phyloP scores from a whole-genome alignment of 2,888 invertebrate species.

The Euplexia lucipara region DNA sequence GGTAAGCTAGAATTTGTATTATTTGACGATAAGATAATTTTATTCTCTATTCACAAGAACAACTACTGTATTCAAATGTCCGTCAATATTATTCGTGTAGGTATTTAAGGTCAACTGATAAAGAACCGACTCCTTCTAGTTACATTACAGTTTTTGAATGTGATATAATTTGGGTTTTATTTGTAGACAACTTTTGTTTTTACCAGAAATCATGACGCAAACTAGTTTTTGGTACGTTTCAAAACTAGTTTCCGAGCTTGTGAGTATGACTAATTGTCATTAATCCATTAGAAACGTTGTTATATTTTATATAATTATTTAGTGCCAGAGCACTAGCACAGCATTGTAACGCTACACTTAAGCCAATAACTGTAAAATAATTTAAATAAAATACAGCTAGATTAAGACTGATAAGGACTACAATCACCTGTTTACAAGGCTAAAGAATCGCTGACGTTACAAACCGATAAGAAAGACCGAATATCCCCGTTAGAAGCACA shows the following conservation, averaged over 20 bases:
- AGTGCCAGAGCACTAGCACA: no score
- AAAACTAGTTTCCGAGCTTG: conserved; percentile 31
- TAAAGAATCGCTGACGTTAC: conserved; percentile 10
- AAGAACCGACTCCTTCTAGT: conserved; percentile 29
- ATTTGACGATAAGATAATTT: conserved; percentile 15
- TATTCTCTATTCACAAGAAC: conserved; percentile 18
- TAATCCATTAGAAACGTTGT: conserved; percentile 29
- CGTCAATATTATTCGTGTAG: conserved; percentile 27
- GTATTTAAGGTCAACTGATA: conserved; percentile 48
- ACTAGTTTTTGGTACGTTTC: conserved; percentile 49
- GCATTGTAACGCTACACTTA: neutral
- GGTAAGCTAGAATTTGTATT: conserved; percentile 71
- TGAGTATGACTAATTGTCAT: conserved; percentile 40
- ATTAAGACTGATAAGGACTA: conserved; percentile 29
- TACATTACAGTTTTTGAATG: conserved; percentile 6
- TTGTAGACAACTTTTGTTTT: conserved; percentile 16
- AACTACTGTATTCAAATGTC: conserved; percentile 23
- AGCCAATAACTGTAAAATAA: conserved; percentile 3
- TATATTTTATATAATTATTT: conserved; percentile 1
- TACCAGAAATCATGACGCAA: conserved; percentile 29
- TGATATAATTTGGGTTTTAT: conserved; percentile 2
- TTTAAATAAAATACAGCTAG: conserved; percentile 11
- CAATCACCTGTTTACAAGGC: conserved; percentile 22
- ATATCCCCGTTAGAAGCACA: neutral
- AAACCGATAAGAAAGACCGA: conserved; percentile 29